phyloP scores from a whole-genome alignment of 2,113 vertebrate genomes.

The Glaucidium brasilianum region DNA sequence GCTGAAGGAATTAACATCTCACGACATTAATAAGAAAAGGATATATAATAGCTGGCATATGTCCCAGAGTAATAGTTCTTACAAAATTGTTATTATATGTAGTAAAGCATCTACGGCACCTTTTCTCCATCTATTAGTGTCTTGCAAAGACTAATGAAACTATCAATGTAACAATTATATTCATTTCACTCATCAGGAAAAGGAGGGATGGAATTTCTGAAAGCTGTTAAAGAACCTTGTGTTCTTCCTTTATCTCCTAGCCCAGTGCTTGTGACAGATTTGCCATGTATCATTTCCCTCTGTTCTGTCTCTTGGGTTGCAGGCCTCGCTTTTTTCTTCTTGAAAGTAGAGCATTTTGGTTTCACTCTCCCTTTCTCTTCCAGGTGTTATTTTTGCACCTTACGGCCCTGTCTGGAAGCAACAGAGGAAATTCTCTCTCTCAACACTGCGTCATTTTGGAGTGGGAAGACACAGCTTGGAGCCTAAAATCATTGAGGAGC shows the following conservation, averaged over 20 bases:
- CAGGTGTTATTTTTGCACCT: constrained; percentile 93
- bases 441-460: constrained; percentile 88
- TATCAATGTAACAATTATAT: not conserved
- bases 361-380: constrained; percentile 6
- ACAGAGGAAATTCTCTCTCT: constrained; percentile 92
- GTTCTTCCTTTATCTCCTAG: not conserved
- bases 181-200: not conserved
- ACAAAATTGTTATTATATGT: not conserved
- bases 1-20: not conserved
- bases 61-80: not conserved
- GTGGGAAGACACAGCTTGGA: constrained; percentile 90
- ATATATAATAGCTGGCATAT: fast-evolving
- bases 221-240: not conserved
- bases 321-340: not conserved
- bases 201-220: not conserved
- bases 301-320: not conserved
- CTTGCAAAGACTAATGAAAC: not conserved
- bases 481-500: constrained; percentile 86
- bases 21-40: not conserved
- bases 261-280: not conserved
- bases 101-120: not conserved
- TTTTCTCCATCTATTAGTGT: not conserved
- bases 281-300: not conserved
- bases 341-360: not conserved
- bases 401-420: constrained; percentile 89